Evolutionary conservation across 2,113 vertebrate species (phyloP).

Genomic region (Myiozetetes cayanensis): DNA sequence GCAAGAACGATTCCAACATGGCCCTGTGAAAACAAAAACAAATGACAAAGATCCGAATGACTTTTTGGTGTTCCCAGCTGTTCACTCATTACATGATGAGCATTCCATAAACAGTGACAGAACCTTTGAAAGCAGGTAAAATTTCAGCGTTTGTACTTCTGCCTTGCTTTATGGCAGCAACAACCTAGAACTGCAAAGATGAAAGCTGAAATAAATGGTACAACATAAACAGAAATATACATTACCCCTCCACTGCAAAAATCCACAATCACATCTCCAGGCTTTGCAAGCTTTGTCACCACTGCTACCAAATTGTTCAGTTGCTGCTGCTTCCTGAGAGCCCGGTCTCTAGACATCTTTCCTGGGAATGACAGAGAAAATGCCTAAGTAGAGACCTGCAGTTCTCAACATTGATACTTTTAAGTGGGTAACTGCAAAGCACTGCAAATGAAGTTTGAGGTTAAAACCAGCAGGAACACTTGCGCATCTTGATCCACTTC

Average conservation of each 20-base stretch:
- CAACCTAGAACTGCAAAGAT: neutral
- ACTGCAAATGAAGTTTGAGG: neutral
- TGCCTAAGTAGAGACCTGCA: neutral
- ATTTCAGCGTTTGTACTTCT: neutral
- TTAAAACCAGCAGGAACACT: neutral
- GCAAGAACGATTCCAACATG: slow-evolving; percentile 95
- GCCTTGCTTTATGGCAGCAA: neutral
- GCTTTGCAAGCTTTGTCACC: slow-evolving; percentile 81
- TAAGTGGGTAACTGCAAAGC: neutral
- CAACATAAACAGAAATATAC: neutral
- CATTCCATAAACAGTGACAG: neutral
- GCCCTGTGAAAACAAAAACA: slow-evolving; percentile 77
- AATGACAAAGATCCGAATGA: slow-evolving; percentile 7
- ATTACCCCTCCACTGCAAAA: slow-evolving; percentile 97
- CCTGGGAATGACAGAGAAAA: slow-evolving; percentile 74
- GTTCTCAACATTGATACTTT: neutral
- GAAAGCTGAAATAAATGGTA: neutral
- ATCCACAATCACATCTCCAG: slow-evolving; percentile 88
- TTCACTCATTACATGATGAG: neutral
- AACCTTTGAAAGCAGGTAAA: neutral
- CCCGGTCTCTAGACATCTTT: slow-evolving; percentile 89
- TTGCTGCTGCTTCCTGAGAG: slow-evolving; percentile 91
- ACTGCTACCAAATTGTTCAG: slow-evolving; percentile 91
- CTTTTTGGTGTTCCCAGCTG: neutral
- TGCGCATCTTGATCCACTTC: neutral